Evolutionary conservation across 2,797 vertebrate species (phyloP), one percentile per base, ranked within the genome.

Genomic region (Xenopus petersii): DNA sequence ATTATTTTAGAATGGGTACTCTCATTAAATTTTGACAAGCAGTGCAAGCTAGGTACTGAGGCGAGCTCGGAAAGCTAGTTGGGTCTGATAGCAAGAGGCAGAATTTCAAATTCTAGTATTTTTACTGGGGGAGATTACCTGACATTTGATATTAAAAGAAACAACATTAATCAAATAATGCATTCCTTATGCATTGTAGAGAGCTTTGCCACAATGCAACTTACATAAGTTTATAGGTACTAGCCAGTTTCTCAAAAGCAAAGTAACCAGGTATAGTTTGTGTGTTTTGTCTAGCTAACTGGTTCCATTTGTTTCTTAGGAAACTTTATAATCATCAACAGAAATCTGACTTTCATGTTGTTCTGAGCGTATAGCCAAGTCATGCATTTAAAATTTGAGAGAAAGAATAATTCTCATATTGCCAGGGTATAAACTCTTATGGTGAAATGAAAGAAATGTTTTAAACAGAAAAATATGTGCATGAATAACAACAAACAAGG

Each of bases 1-100:
- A 99, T 99, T 99, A 99, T 99, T 98, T 98, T 97, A 96, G 95
- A 96, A 97, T 93, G 93, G 96, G 97, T 95, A 93, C 90, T 96
- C 94, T 93, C 93, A 93, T 94, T 95, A 94, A 95, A 94, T 97
- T 96, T 95, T 98, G 97, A 98, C 97, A 98, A 96, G 95, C 92
- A 90, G 93, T 94, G 93, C 91, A 87, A 93, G 94, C 92, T 93
- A 84, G 84, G 91, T 92, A 94, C 95, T 93, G 95, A 94, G 94
- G 93, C 93, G 90, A 94, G 92, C 94, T 93, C 84, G 86, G 92
- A 92, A 94, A 90, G 92, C 93, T 90, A 89, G 84, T 92, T 92
- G 91, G 94, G 93, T 94, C 95, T 95, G 95, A 97, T 98, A 98
- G 95, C 92, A 92, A 91, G 81, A 87, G 86, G 85, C 92, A 89